Evolutionary conservation across 1,140 invertebrate genomes (phyloP), one percentile per base, ranked within the genome.

Genomic region (Drusus annulatus): DNA sequence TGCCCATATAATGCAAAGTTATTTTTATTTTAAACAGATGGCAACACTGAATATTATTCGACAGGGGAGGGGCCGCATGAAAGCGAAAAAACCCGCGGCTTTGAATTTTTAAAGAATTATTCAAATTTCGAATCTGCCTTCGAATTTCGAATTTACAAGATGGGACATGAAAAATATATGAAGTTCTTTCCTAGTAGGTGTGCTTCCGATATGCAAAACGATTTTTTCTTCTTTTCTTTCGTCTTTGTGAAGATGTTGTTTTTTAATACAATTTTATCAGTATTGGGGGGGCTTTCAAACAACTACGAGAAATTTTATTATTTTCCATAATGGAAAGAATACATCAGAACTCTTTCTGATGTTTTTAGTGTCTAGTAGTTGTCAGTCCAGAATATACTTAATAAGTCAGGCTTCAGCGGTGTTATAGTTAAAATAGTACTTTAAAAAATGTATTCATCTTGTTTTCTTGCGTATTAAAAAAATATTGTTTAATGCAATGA

Each of bases 81-180:
- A 68, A 54, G 65, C 62, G 28, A 73, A 73, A 81, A 81, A 81
- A 79, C 60, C 73, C 19, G 73, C 76, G 71, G 28, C 62, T 82
- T 79, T 82, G 81, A 82, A 82, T 82, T 82, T 82, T 82, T 82
- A 79, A 82, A 78, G 78, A 58, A 76, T 78, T 82, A 82, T 82
- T 82, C 73, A 82, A 82, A 82, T 82, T 82, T 68, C 71, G 56
- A 60, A 60, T 60, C 56, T 60, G 21, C 62, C 16, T 31, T 31
- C 36, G 36, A 45, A 45, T 13, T 45, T 45, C 25, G 62, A 65
- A 65, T 65, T 65, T 65, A 65, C 23, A 65, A 65, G 21, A 31
- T n/a, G 10, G 23, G 16, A 28, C 62, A 28, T 65, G 62, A 65
- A 65, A 65, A 65, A 65, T 25, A 65, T 65, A 65, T 65, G 62